These are phyloP conservation scores for Ellobium chinense DNA, from an alignment of 2,888 invertebrate genomes.

Conservation along the genomic window DNA sequence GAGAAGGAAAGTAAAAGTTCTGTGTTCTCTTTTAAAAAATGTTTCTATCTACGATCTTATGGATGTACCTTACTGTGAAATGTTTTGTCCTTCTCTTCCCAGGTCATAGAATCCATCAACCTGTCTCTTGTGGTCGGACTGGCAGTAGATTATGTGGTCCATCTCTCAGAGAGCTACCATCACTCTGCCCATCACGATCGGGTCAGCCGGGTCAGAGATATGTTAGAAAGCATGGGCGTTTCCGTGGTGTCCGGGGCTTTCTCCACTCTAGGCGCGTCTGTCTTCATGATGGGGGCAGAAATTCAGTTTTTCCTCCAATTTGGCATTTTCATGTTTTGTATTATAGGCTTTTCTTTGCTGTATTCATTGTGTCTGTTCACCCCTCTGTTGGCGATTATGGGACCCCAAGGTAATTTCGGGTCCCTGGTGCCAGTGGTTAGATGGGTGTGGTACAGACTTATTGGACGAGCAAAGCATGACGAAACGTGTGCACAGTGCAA, in stretches of 20 bases:
- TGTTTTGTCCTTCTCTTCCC: too few relatives aligned
- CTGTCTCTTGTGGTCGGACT: conserved; percentile 73
- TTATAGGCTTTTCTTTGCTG: conserved; percentile 71
- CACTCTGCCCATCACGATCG: conserved; percentile 61
- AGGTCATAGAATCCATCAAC: conserved; percentile 73
- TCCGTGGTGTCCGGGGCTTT: conserved; percentile 71
- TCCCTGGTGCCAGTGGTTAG: conserved; percentile 50
- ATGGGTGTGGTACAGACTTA: conserved; percentile 36
- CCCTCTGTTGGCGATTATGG: conserved; percentile 61
- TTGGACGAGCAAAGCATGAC: conserved; percentile 33
- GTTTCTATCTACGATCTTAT: too few relatives aligned
- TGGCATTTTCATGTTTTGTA: conserved; percentile 72
- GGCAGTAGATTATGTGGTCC: conserved; percentile 74
- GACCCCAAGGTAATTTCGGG: conserved; percentile 61
- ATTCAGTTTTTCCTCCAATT: conserved; percentile 72
- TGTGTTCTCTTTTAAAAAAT: too few relatives aligned
- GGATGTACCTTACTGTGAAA: too few relatives aligned
- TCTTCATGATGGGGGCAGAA: conserved; percentile 73
- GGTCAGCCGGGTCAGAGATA: conserved; percentile 62
- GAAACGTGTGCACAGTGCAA: conserved; percentile 24
- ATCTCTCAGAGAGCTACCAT: conserved; percentile 74
- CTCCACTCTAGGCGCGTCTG: conserved; percentile 71
- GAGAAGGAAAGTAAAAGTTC: too few relatives aligned
- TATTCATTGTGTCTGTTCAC: conserved; percentile 66
- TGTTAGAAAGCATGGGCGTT: conserved; percentile 67